Conservation (phyloP, 1,140 invertebrate species). For the Heliothis virescens region DNA sequence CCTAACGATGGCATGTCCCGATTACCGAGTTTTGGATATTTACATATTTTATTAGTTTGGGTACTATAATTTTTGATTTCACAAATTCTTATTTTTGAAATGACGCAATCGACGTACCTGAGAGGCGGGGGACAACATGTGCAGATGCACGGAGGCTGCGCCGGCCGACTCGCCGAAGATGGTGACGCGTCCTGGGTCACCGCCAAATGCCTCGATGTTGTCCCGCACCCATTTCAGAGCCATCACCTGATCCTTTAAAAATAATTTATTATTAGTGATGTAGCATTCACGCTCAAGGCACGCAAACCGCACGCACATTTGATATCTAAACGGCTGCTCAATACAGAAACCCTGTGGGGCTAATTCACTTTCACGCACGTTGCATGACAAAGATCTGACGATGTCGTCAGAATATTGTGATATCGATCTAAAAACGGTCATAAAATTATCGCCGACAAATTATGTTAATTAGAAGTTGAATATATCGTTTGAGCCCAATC, state of each 20-base stretch:
- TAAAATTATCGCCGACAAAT: too few relatives aligned
- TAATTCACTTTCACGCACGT: not conserved
- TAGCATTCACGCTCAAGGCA: not conserved
- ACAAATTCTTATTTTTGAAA: not conserved
- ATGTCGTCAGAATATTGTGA: constrained; percentile 1
- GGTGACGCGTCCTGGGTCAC: constrained; percentile 81
- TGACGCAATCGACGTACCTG: constrained; percentile 63
- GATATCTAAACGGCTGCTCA: too few relatives aligned
- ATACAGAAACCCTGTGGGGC: not conserved
- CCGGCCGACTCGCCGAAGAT: constrained; percentile 87
- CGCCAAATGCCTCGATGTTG: constrained; percentile 84
- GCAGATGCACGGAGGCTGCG: constrained; percentile 82
- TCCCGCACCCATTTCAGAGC: constrained; percentile 82
- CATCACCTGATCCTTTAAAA: constrained; percentile 82
- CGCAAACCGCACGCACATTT: not conserved
- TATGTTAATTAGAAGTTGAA: too few relatives aligned
- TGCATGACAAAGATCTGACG: constrained; percentile 7
- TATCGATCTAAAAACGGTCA: not conserved
- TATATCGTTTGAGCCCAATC: too few relatives aligned
- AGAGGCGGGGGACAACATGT: constrained; percentile 82
- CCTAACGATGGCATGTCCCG: not conserved
- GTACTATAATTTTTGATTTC: not conserved
- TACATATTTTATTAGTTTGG: not conserved
- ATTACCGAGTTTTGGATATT: not conserved
- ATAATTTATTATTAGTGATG: not conserved